phyloP scores from a whole-genome alignment of 2,113 vertebrate genomes.

The Corvus hawaiiensis region DNA sequence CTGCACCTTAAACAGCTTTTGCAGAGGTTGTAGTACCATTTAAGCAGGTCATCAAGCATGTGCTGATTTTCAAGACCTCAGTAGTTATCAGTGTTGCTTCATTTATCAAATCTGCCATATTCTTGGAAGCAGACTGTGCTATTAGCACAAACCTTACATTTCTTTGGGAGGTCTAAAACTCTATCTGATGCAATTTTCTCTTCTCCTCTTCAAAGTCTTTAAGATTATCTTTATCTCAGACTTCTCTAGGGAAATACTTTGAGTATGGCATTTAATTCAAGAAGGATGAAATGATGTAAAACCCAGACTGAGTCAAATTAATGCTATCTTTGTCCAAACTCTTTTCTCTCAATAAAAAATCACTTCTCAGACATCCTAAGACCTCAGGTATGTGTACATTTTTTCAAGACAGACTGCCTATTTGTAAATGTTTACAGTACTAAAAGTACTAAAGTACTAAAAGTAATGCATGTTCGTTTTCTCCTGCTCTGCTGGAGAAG shows the following conservation, averaged over 20 bases:
- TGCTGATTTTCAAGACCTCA: neutral
- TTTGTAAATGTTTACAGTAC: neutral
- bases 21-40: neutral
- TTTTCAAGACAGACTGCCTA: neutral
- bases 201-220: slow-evolving; percentile 1
- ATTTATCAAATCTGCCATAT: slow-evolving; percentile 42
- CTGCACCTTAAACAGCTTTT: slow-evolving; percentile 3
- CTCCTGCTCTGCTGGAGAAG: neutral
- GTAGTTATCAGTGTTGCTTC: neutral
- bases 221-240: slow-evolving; percentile 12
- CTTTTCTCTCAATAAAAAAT: neutral
- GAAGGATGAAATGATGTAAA: neutral
- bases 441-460: neutral
- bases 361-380: neutral
- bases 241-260: neutral
- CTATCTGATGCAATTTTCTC: neutral
- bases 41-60: slow-evolving; percentile 6
- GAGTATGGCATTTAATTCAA: slow-evolving; percentile 7
- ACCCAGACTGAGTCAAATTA: neutral
- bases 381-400: neutral
- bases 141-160: neutral
- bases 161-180: slow-evolving; percentile 39
- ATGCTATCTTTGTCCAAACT: neutral
- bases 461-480: neutral
- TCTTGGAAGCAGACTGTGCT: slow-evolving; percentile 27